phyloP scores from a whole-genome alignment of 2,113 vertebrate species.

The Mormyrus lacerda region DNA sequence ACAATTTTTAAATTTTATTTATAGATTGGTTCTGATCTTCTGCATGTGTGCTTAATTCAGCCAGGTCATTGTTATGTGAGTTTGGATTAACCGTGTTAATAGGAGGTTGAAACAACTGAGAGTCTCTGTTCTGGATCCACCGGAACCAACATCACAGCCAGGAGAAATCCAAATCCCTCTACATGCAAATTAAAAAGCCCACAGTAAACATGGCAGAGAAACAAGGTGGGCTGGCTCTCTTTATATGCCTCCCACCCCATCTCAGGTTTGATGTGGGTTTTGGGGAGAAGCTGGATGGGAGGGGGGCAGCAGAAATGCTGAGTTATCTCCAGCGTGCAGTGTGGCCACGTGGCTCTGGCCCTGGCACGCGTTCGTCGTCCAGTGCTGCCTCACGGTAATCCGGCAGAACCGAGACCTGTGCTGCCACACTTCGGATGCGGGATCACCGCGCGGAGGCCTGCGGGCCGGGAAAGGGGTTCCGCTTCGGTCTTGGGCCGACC shows the following conservation, averaged over 20 bases:
- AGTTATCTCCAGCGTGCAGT: conserved; percentile 68
- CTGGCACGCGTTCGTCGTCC: neutral
- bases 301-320: conserved; percentile 61
- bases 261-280: conserved; percentile 61
- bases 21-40: conserved; percentile 56
- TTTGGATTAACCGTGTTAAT: conserved; percentile 57
- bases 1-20: conserved; percentile 45
- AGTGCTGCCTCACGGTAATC: conserved; percentile 50
- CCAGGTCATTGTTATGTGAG: conserved; percentile 58
- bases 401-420: conserved; percentile 66
- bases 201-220: conserved; percentile 67
- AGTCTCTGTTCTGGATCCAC: conserved; percentile 52
- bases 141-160: conserved; percentile 58
- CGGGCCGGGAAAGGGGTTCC: conserved; percentile 46
- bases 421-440: conserved; percentile 57
- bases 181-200: conserved; percentile 63
- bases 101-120: conserved; percentile 37
- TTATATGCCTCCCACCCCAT: conserved; percentile 33
- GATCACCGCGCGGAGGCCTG: conserved; percentile 55
- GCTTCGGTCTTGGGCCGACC: neutral
- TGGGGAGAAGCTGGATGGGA: conserved; percentile 58
- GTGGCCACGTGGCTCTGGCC: conserved; percentile 46
- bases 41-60: conserved; percentile 54
- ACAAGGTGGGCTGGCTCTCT: conserved; percentile 63
- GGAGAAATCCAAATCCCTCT: conserved; percentile 60